A percentile compares a stretch with the other conserved stretches of the same genome.
phyloP scores from a whole-genome alignment of 2,797 vertebrate genomes.

The Enteromius trimaculatus region DNA sequence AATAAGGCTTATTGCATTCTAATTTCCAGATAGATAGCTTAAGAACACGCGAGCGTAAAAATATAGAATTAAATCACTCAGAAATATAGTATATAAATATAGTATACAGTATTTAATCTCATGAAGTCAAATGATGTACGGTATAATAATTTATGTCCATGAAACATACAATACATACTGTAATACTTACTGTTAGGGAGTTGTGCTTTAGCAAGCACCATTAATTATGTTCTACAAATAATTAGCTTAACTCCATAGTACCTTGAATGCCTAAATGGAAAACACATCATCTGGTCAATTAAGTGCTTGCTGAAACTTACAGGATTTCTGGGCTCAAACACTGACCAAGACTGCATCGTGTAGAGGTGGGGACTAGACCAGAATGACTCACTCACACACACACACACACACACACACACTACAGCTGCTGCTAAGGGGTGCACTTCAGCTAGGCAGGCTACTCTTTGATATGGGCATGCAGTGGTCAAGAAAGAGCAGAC shows the following conservation, averaged over 20 bases:
- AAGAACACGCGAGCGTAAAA: neutral
- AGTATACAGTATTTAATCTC: too few species aligned
- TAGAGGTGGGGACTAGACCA: conserved; percentile 41
- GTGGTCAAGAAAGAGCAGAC: neutral
- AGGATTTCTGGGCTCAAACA: conserved; percentile 23
- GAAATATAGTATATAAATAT: neutral
- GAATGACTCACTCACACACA: conserved; percentile 40
- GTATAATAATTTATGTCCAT: neutral
- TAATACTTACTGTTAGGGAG: neutral
- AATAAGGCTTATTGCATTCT: neutral
- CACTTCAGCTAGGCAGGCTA: conserved; percentile 11
- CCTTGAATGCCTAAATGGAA: neutral
- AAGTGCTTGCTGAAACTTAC: conserved; percentile 21
- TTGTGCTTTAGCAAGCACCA: conserved; percentile 5
- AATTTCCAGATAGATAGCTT: neutral
- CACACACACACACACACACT: neutral
- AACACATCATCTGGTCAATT: neutral
- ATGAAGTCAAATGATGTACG: neutral
- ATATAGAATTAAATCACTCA: neutral
- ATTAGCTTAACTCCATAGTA: neutral
- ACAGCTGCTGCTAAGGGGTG: conserved; percentile 41
- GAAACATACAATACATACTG: neutral
- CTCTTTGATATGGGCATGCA: conserved; percentile 22
- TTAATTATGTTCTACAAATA: neutral
- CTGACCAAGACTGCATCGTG: conserved; percentile 26